Evolutionary conservation across 37 sponge, comb jelly and placozoan genomes (phyloP).

Genomic region (Oscarella lobularis): DNA sequence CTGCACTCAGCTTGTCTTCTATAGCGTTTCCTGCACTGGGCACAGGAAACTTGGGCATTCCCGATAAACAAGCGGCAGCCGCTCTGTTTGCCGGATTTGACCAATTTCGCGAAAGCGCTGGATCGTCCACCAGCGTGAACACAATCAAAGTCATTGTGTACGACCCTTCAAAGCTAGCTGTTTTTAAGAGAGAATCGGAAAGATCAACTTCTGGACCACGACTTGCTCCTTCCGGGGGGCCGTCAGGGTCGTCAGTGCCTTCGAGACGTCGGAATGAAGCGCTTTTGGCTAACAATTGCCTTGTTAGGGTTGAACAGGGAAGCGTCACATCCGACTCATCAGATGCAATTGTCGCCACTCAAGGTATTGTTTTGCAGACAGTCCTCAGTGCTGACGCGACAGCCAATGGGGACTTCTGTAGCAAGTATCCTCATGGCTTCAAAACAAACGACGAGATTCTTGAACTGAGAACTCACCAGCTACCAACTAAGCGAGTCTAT

Average conservation of each 20-base stretch:
- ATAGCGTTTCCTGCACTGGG: constrained; percentile 1
- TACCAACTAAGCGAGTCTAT: neutral
- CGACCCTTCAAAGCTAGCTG: neutral
- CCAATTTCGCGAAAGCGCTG: neutral
- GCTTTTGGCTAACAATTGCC: neutral
- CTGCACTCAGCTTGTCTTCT: neutral
- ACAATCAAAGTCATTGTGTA: neutral
- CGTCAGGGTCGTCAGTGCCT: neutral
- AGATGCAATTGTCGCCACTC: neutral
- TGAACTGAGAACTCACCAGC: neutral
- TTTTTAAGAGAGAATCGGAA: too few species aligned
- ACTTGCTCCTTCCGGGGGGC: neutral
- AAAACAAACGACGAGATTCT: neutral
- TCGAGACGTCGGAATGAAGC: too few species aligned
- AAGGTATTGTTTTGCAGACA: neutral
- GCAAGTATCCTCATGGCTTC: neutral
- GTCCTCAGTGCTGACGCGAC: too few species aligned
- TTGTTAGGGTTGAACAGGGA: neutral
- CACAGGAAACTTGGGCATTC: neutral
- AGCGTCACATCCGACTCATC: neutral
- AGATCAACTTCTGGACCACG: too few species aligned
- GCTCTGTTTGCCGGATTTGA: neutral
- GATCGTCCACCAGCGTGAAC: neutral
- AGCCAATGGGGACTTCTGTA: too few species aligned
- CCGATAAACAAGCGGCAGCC: neutral